Evolutionary conservation across 2,797 vertebrate genomes (phyloP).

Genomic region (Periophthalmus magnuspinnatus): DNA sequence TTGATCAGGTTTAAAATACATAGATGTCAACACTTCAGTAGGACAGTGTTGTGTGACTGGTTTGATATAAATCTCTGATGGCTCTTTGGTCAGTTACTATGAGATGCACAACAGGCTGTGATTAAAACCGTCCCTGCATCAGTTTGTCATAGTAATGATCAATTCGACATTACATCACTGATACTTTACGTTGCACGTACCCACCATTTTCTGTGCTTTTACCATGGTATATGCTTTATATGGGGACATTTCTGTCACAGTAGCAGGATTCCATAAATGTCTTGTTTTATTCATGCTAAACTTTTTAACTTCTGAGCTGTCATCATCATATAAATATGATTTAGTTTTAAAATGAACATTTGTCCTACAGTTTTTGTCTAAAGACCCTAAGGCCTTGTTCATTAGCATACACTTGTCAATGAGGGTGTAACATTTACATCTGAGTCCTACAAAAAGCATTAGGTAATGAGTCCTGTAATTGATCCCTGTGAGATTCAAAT

Average conservation of each 20-base stretch:
- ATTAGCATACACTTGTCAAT: conserved; percentile 16
- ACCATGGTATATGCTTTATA: too few species aligned
- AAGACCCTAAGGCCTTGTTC: conserved; percentile 6
- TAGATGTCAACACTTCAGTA: too few species aligned
- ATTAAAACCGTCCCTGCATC: not conserved
- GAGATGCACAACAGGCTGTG: not conserved
- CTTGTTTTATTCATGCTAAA: not conserved
- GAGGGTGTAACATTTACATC: conserved; percentile 39
- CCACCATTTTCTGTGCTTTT: not conserved
- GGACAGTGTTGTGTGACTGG: not conserved
- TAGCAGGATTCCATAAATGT: not conserved
- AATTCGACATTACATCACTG: not conserved
- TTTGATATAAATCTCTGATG: not conserved
- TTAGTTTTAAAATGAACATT: not conserved
- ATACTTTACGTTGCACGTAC: not conserved
- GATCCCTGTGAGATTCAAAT: conserved; percentile 55
- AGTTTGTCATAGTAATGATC: not conserved
- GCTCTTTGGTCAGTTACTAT: not conserved
- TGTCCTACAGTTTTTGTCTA: not conserved
- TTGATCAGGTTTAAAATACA: not conserved
- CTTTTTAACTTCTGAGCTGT: not conserved
- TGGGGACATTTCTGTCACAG: too few species aligned
- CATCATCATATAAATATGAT: not conserved
- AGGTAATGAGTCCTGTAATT: conserved; percentile 53
- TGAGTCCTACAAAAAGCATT: conserved; percentile 30